Evolutionary conservation across 2,888 invertebrate genomes (phyloP), one percentile per base, ranked within the genome.

Genomic region (Xanthia togata): DNA sequence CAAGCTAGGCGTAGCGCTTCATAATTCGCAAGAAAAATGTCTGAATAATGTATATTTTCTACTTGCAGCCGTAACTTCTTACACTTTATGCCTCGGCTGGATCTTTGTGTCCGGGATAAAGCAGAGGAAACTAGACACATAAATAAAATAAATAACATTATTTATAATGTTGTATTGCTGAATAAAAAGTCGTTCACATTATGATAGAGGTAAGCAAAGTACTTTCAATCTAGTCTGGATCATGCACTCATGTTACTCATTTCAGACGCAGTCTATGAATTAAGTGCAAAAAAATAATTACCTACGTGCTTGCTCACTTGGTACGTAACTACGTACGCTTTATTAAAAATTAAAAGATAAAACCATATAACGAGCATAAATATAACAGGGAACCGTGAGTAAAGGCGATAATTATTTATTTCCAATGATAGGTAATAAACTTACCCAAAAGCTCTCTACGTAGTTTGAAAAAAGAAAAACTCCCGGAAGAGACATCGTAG

Each of bases 361-460:
- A 70, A 78, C 50, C 64, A 82, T 35, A 78, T 23, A 67, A 65
- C 44, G 26, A 73, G 47, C 55, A 70, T 74, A 76, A 68, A 60
- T 57, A 75, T 64, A 60, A 69, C 23, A 65, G 63, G 20, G 47
- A 73, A 62, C 41, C 55, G 83, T 35, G 70, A 70, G 68, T 69
- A 38, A 38, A 65, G 55, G 4, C 31, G 35, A 76, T 79, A 60
- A 57, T 14, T 65, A 70, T 68, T 76, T 44, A 69, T 70, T 72
- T 81, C n/a, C 20, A 69, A 73, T 75, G 59, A 65, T 55, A 83
- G 67, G 57, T 70, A 81, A 70, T 70, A 78, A 86, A 96, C 96
- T 96, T 87, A 96, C 96, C 96, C 95, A 96, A 94, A 96, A 95
- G 94, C 93, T 96, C 92, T 95, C 96, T 89, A 96, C 91, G 89